Evolutionary conservation across 2,888 invertebrate species (phyloP).

Genomic region (Cheilosia impressa): DNA sequence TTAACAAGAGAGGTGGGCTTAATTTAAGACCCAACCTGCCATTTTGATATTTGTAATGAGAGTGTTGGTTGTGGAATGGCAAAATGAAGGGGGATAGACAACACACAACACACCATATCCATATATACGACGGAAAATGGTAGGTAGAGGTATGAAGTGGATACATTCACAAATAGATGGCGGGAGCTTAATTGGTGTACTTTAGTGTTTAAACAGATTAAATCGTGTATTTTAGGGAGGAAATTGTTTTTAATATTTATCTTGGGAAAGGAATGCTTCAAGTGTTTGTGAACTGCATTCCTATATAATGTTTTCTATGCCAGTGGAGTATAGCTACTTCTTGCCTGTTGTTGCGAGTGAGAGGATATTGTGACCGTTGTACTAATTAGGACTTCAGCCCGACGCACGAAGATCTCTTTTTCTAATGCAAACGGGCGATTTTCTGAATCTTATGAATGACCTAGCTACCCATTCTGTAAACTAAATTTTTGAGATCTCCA

Average conservation of each 20-base stretch:
- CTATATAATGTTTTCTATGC: background rate
- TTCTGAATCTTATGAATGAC: too few species aligned
- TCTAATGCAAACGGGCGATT: too few species aligned
- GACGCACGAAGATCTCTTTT: too few species aligned
- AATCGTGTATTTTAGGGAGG: constrained; percentile 70
- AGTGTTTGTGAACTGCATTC: constrained; percentile 12
- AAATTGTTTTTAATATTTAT: constrained; percentile 72
- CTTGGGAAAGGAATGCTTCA: constrained; percentile 52
- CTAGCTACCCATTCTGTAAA: too few species aligned
- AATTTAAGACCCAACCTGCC: constrained; percentile 80
- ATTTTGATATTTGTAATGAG: constrained; percentile 76
- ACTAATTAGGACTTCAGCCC: too few species aligned
- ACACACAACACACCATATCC: constrained; percentile 6
- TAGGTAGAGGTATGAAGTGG: constrained; percentile 51
- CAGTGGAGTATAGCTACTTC: background rate
- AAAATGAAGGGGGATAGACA: constrained; percentile 72
- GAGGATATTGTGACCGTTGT: too few species aligned
- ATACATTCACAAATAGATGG: constrained; percentile 75
- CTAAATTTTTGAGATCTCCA: too few species aligned
- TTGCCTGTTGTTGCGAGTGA: background rate
- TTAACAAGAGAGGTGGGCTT: constrained; percentile 78
- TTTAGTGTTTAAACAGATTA: constrained; percentile 75
- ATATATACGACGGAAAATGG: constrained; percentile 7
- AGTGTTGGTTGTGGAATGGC: constrained; percentile 71
- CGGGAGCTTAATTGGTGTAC: constrained; percentile 75